Conservation (phyloP, 2,797 vertebrate species). For the Lepidocolaptes lacrymiger region DNA sequence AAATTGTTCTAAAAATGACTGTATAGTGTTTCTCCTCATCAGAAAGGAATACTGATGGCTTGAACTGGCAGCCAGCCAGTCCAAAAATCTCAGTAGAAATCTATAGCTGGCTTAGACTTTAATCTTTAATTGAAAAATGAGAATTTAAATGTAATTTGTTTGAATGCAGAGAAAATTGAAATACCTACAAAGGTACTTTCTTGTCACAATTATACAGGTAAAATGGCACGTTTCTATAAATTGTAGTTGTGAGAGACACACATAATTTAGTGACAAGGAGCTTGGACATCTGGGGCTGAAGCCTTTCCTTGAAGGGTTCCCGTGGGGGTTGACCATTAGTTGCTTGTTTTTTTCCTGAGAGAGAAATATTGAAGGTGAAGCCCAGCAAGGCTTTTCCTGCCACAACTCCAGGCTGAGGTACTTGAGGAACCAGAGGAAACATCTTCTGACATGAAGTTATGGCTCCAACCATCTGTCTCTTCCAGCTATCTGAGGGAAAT, state of each 20-base stretch:
- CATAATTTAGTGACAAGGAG: background rate
- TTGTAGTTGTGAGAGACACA: background rate
- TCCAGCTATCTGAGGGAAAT: background rate
- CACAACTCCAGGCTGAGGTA: background rate
- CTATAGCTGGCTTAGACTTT: background rate
- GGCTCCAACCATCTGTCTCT: conserved; percentile 19
- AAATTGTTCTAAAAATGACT: conserved; percentile 26
- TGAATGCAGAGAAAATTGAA: conserved; percentile 26
- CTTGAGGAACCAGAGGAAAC: background rate
- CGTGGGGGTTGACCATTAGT: background rate
- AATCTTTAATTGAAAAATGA: conserved; percentile 49
- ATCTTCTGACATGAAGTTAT: background rate
- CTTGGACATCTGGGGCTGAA: background rate
- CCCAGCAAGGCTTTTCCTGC: background rate
- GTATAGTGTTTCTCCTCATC: background rate
- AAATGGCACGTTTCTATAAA: background rate
- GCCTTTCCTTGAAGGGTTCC: background rate
- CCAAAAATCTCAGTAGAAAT: conserved; percentile 35
- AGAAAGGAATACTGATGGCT: conserved; percentile 11
- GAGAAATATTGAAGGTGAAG: background rate
- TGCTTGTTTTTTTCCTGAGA: background rate
- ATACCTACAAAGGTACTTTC: background rate
- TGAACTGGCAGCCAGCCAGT: conserved; percentile 32
- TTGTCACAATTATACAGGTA: background rate
- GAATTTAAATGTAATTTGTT: conserved; percentile 41